Percentiles rank a stretch among this genome's conserved stretches.
Evolutionary conservation across 1,140 invertebrate genomes (phyloP).

Genomic region (Lasaia peninsularis): DNA sequence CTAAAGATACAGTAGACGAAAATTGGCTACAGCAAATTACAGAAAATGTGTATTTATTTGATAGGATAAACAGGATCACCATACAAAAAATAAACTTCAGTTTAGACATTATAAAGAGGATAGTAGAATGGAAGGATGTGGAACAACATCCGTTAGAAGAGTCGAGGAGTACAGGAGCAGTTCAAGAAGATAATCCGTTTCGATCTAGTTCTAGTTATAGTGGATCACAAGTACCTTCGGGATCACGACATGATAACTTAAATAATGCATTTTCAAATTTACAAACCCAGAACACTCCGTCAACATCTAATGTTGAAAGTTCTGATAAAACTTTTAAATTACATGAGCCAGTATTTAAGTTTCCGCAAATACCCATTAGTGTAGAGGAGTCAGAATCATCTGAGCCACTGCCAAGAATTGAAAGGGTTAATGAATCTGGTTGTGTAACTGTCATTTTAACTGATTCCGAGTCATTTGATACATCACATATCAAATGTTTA

Average conservation of each 20-base stretch:
- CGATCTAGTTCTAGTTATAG: conserved; percentile 54
- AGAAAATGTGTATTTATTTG: conserved; percentile 80
- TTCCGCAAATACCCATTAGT: conserved; percentile 36
- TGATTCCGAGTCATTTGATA: conserved; percentile 88
- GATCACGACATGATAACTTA: conserved; percentile 55
- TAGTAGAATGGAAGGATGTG: conserved; percentile 92
- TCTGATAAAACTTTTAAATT: conserved; percentile 52
- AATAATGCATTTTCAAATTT: conserved; percentile 67
- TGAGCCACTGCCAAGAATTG: conserved; percentile 55
- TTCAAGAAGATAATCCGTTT: conserved; percentile 67
- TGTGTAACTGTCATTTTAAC: conserved; percentile 84
- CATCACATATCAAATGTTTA: conserved; percentile 88
- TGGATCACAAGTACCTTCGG: conserved; percentile 42
- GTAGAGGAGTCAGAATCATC: conserved; percentile 49
- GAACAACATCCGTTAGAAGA: conserved; percentile 90
- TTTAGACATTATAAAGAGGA: conserved; percentile 88
- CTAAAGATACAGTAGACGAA: conserved; percentile 87
- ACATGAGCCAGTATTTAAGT: conserved; percentile 62
- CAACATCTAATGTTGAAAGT: conserved; percentile 52
- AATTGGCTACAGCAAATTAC: conserved; percentile 87
- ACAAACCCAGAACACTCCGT: conserved; percentile 56
- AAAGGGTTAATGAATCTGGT: conserved; percentile 64
- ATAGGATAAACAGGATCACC: conserved; percentile 77
- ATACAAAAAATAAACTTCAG: conserved; percentile 88
- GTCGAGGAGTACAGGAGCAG: conserved; percentile 60